Percentiles rank a stretch among this genome's conserved stretches.
phyloP scores from a whole-genome alignment of 2,888 invertebrate genomes.

The Dusona sp. region DNA sequence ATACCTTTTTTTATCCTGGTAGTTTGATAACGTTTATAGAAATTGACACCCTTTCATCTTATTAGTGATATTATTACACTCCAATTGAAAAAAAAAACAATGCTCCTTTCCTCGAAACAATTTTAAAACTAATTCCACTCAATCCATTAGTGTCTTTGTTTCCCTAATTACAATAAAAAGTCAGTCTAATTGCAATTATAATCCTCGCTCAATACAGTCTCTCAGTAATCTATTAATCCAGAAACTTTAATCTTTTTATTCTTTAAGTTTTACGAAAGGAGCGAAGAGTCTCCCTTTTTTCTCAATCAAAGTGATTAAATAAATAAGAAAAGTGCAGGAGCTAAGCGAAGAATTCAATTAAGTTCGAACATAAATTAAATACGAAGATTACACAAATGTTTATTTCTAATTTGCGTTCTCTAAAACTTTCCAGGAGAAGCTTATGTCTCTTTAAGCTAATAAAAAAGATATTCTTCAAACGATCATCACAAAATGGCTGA shows the following conservation, averaged over 20 bases:
- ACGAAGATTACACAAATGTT: neutral
- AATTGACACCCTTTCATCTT: neutral
- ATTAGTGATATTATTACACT: neutral
- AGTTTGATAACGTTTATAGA: neutral
- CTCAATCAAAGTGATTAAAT: conserved; percentile 23
- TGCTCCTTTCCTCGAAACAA: neutral
- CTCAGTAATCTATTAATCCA: conserved; percentile 27
- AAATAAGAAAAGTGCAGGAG: neutral
- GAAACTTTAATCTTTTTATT: conserved; percentile 26
- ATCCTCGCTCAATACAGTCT: conserved; percentile 19
- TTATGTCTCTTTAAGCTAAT: neutral
- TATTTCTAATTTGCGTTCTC: neutral
- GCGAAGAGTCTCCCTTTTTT: neutral
- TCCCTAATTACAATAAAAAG: conserved; percentile 15
- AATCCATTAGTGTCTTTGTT: neutral
- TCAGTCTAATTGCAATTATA: conserved; percentile 35
- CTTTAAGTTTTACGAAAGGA: neutral
- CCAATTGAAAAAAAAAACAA: neutral
- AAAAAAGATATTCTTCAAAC: neutral
- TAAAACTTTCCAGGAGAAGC: neutral
- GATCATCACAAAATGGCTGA: neutral
- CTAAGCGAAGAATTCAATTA: conserved; percentile 19
- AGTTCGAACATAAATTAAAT: conserved; percentile 18
- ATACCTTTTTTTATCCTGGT: neutral
- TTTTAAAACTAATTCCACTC: neutral